These are phyloP conservation scores for Nemotelus pantherinus DNA, from an alignment of 2,888 invertebrate species.

Conservation along the genomic window DNA sequence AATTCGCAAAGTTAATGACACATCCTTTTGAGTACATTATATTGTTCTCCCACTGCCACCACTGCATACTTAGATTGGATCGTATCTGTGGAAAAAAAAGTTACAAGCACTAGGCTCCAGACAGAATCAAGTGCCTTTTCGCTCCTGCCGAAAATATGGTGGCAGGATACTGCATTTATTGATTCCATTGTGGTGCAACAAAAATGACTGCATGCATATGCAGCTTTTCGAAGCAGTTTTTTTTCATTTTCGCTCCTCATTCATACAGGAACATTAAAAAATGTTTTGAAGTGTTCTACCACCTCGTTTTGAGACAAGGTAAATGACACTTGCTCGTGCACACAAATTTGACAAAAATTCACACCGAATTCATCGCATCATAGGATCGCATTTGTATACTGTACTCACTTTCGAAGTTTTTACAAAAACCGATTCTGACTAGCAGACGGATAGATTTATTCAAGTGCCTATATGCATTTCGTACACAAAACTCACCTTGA, in stretches of 20 bases:
- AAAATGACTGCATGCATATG: background rate
- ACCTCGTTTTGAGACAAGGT: slow-evolving; percentile 53
- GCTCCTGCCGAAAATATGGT: slow-evolving; percentile 9
- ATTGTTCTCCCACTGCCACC: slow-evolving; percentile 15
- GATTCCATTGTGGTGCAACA: slow-evolving; percentile 25
- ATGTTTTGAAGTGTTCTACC: slow-evolving; percentile 40
- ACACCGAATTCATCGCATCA: slow-evolving; percentile 40
- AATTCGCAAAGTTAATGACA: background rate
- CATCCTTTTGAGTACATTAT: background rate
- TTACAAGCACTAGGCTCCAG: slow-evolving; percentile 60
- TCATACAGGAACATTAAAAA: background rate
- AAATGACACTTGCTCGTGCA: slow-evolving; percentile 60
- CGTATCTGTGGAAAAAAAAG: slow-evolving; percentile 45
- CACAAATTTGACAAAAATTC: slow-evolving; percentile 55
- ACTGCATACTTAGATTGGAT: slow-evolving; percentile 44
- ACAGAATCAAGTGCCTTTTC: slow-evolving; percentile 64
- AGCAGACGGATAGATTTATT: background rate
- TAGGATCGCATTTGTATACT: slow-evolving; percentile 1
- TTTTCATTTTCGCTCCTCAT: slow-evolving; percentile 46
- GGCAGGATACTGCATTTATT: slow-evolving; percentile 22
- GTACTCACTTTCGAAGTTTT: slow-evolving; percentile 2
- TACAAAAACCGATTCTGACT: background rate
- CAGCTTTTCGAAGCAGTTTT: slow-evolving; percentile 48
- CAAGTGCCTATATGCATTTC: slow-evolving; percentile 5
- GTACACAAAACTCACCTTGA: background rate